phyloP scores from a whole-genome alignment of 2,888 invertebrate species.

The Chymomyza procnemis region DNA sequence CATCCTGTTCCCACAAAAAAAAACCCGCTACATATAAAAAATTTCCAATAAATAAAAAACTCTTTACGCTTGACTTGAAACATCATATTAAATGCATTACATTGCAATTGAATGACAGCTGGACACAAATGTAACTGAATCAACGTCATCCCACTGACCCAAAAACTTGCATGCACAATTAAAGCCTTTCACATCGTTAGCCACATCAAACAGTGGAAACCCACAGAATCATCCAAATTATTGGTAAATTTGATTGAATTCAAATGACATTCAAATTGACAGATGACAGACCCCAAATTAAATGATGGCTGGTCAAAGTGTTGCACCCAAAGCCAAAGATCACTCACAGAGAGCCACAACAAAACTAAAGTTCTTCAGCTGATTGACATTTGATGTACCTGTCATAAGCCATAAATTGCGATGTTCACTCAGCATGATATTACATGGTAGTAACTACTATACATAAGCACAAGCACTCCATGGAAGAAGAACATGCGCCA shows the following conservation, averaged over 20 bases:
- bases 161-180: not conserved
- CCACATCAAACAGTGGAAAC: not conserved
- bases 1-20: too few species aligned
- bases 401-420: constrained; percentile 9
- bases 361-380: not conserved
- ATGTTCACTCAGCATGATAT: not conserved
- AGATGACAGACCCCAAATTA: constrained; percentile 46
- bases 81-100: too few species aligned
- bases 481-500: not conserved
- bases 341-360: not conserved
- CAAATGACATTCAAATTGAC: constrained; percentile 56
- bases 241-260: constrained; percentile 47
- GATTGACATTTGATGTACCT: constrained; percentile 31
- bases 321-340: not conserved
- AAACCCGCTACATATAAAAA: too few species aligned
- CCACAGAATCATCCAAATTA: constrained; percentile 28
- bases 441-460: not conserved
- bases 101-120: not conserved
- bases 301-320: not conserved
- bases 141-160: not conserved
- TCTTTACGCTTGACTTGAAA: too few species aligned
- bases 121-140: not conserved
- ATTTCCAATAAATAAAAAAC: too few species aligned
- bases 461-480: not conserved
- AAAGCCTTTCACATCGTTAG: not conserved